Evolutionary conservation across 2,888 invertebrate species (phyloP).

Genomic region (Lagria hirta): DNA sequence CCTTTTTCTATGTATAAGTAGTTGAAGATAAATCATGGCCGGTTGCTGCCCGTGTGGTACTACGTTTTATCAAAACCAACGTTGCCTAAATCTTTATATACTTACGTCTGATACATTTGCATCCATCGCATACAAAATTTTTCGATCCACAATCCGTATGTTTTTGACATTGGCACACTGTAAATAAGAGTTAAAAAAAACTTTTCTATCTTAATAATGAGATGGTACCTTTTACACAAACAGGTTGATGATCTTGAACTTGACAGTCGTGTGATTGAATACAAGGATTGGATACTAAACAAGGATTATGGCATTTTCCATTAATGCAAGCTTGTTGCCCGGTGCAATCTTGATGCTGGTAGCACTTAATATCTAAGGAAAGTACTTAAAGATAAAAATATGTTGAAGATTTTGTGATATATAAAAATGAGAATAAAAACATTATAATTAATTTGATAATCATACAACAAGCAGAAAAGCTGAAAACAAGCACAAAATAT

Average conservation of each 20-base stretch:
- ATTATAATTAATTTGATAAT: slow-evolving; percentile 5
- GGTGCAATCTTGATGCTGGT: slow-evolving; percentile 77
- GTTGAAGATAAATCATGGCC: too few relatives aligned
- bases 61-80: too few relatives aligned
- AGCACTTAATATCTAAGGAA: slow-evolving; percentile 72
- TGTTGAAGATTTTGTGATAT: slow-evolving; percentile 24
- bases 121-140: slow-evolving; percentile 67
- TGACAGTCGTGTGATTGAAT: slow-evolving; percentile 74
- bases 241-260: slow-evolving; percentile 79
- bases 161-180: slow-evolving; percentile 72
- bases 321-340: slow-evolving; percentile 76
- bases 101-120: slow-evolving; percentile 67
- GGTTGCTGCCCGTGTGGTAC: too few relatives aligned
- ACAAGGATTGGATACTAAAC: slow-evolving; percentile 74
- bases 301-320: slow-evolving; percentile 80
- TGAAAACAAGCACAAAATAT: slow-evolving; percentile 31
- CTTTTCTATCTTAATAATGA: slow-evolving; percentile 16
- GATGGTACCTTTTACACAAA: slow-evolving; percentile 73
- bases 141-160: slow-evolving; percentile 65
- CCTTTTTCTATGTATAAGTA: too few relatives aligned
- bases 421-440: slow-evolving; percentile 15
- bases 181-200: slow-evolving; percentile 38
- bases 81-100: too few relatives aligned
- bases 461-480: slow-evolving; percentile 28
- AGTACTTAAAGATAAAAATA: too few relatives aligned